Evolutionary conservation across 2,113 vertebrate genomes (phyloP).

Genomic region (Origma solitaria): DNA sequence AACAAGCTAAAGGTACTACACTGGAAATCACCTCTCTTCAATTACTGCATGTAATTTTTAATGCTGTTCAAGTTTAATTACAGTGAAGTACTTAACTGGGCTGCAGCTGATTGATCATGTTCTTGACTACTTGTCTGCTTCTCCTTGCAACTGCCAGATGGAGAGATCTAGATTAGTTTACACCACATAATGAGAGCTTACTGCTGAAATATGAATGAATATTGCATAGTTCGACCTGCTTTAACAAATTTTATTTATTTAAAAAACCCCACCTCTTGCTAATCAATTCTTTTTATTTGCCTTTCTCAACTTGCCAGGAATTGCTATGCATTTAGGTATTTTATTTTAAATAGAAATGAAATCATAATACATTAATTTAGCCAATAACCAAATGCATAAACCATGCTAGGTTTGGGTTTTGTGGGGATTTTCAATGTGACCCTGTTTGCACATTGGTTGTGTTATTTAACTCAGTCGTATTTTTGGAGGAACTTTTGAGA

Average conservation of each 20-base stretch:
- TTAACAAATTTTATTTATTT: not conserved
- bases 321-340: not conserved
- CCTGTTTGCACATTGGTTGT: not conserved
- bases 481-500: not conserved
- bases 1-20: not conserved
- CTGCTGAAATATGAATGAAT: not conserved
- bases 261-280: not conserved
- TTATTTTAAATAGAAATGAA: conserved; percentile 2
- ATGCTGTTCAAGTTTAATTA: conserved; percentile 45
- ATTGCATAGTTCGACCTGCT: not conserved
- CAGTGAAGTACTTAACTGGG: not conserved
- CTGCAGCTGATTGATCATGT: not conserved
- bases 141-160: not conserved
- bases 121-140: conserved; percentile 9
- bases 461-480: not conserved
- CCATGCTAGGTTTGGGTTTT: not conserved
- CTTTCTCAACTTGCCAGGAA: not conserved
- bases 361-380: not conserved
- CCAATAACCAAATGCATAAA: not conserved
- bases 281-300: not conserved
- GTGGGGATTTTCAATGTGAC: not conserved
- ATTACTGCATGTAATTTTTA: not conserved
- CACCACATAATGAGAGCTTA: not conserved
- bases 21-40: not conserved
- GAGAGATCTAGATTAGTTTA: conserved; percentile 14